A percentile compares a stretch with the other conserved stretches of the same genome.
These are phyloP conservation scores for Bombyx mori DNA, from an alignment of 1,140 invertebrate species.

Conservation along the genomic window DNA sequence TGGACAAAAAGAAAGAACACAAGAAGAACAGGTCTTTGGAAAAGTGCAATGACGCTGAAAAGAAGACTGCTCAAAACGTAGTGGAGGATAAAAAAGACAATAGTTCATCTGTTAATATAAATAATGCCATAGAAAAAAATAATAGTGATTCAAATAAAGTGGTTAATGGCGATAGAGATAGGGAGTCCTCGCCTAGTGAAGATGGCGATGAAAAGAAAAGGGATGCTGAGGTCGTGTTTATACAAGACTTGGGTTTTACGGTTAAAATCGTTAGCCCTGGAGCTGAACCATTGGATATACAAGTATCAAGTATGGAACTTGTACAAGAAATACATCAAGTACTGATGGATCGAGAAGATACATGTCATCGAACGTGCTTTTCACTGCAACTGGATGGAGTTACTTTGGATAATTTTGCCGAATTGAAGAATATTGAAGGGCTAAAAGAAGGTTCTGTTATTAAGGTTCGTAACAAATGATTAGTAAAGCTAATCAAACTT, in stretches of 20 bases:
- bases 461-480: constrained; percentile 74
- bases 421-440: constrained; percentile 96
- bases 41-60: constrained; percentile 38
- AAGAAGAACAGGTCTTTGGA: constrained; percentile 42
- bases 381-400: constrained; percentile 94
- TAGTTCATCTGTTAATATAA: constrained; percentile 12
- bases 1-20: constrained; percentile 49
- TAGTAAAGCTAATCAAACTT: background rate
- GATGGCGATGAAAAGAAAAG: constrained; percentile 75
- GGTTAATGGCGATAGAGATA: constrained; percentile 59
- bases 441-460: constrained; percentile 95
- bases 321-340: constrained; percentile 99
- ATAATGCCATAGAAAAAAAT: constrained; percentile 30
- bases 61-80: constrained; percentile 13
- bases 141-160: constrained; percentile 38
- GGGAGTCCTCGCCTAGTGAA: constrained; percentile 68
- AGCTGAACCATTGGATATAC: constrained; percentile 91
- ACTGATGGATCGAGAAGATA: constrained; percentile 97
- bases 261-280: constrained; percentile 93
- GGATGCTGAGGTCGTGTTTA: constrained; percentile 88
- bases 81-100: constrained; percentile 28
- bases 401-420: constrained; percentile 97
- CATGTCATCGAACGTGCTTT: constrained; percentile 98
- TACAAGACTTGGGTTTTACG: constrained; percentile 94
- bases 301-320: constrained; percentile 96